A percentile compares a stretch with the other conserved stretches of the same genome.
phyloP scores from a whole-genome alignment of 2,113 vertebrate genomes.

The Pungitius pungitius region DNA sequence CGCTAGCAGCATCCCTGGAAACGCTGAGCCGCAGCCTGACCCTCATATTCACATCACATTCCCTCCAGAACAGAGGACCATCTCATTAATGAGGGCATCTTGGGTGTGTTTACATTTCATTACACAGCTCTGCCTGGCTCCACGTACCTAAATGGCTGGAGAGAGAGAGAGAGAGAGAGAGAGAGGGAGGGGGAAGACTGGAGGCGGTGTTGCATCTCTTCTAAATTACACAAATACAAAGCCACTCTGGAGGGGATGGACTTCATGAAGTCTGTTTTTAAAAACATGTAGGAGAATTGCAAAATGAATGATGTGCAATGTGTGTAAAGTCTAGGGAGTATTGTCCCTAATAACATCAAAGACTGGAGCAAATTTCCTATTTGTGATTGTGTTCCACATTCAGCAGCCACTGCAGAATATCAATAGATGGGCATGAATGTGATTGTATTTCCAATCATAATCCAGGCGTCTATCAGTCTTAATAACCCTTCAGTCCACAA shows the following conservation, averaged over 20 bases:
- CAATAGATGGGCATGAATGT: slow-evolving; percentile 32
- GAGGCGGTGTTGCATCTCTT: not conserved
- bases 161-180: too few species aligned
- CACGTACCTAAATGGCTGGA: slow-evolving; percentile 21
- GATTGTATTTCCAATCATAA: slow-evolving; percentile 38
- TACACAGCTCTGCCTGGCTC: slow-evolving; percentile 38
- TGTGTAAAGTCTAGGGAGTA: slow-evolving; percentile 1
- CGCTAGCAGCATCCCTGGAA: slow-evolving; percentile 29
- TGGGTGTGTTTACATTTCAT: slow-evolving; percentile 68
- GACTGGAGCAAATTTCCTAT: slow-evolving; percentile 21
- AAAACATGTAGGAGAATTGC: not conserved
- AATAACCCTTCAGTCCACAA: not conserved
- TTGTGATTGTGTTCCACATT: slow-evolving; percentile 19
- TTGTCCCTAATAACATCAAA: not conserved
- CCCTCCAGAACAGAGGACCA: slow-evolving; percentile 39
- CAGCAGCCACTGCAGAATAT: slow-evolving; percentile 16
- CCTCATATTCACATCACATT: slow-evolving; percentile 40
- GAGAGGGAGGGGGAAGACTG: not conserved
- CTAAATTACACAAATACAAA: not conserved
- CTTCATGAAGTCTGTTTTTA: not conserved
- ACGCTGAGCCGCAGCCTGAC: slow-evolving; percentile 28
- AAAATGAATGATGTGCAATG: slow-evolving; percentile 1
- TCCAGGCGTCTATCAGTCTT: not conserved
- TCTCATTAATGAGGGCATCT: slow-evolving; percentile 62
- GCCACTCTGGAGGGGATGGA: not conserved